phyloP scores from a whole-genome alignment of 2,113 vertebrate species.

The Trogon melanurus region DNA sequence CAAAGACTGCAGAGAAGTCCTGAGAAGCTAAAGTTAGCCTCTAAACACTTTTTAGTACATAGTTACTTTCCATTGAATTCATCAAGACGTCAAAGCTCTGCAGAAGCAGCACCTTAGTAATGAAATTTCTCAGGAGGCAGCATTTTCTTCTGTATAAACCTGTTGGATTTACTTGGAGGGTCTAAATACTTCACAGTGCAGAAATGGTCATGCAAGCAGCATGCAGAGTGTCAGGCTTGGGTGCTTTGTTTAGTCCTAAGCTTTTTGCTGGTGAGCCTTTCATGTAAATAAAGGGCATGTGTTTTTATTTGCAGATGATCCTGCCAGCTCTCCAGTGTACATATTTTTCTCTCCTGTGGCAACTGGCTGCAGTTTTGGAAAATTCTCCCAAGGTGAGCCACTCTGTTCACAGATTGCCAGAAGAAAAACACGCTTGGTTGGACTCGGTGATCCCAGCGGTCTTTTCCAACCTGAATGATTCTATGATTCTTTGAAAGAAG shows the following conservation, averaged over 20 bases:
- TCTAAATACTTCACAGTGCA: background rate
- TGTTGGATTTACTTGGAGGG: background rate
- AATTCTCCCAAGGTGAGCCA: conserved; percentile 79
- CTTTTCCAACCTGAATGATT: too few relatives aligned
- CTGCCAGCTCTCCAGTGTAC: conserved; percentile 83
- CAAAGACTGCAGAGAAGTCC: background rate
- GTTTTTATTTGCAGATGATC: conserved; percentile 76
- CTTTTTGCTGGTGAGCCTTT: conserved; percentile 2
- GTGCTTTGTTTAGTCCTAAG: background rate
- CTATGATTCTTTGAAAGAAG: background rate
- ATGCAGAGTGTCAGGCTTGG: background rate
- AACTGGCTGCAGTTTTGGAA: conserved; percentile 76
- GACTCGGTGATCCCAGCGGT: too few relatives aligned
- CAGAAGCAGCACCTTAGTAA: background rate
- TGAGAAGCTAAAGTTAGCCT: background rate
- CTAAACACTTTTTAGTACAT: background rate
- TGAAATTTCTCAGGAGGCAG: background rate
- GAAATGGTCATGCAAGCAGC: background rate
- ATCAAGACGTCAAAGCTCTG: background rate
- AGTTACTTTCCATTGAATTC: background rate
- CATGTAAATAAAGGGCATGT: conserved; percentile 14
- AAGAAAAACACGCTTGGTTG: background rate
- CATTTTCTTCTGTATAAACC: background rate
- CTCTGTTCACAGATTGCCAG: background rate
- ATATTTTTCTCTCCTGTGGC: conserved; percentile 86